phyloP scores from a whole-genome alignment of 2,797 vertebrate species.

The Spinus pinus region DNA sequence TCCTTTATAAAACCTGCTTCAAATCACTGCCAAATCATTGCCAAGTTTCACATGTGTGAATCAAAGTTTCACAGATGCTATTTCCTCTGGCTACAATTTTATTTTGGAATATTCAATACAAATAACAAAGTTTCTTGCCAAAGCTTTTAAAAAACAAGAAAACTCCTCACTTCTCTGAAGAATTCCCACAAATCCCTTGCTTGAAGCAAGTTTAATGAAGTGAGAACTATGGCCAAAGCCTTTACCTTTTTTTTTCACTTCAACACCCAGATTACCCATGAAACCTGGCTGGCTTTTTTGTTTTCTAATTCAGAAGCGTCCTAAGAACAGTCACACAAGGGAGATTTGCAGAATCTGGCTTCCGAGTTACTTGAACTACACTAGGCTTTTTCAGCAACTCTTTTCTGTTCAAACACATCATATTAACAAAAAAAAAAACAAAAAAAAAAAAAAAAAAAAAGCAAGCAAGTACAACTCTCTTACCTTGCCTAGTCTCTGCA shows the following conservation, averaged over 20 bases:
- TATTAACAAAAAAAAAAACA: neutral
- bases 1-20: neutral
- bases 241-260: neutral
- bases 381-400: neutral
- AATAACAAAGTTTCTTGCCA: neutral
- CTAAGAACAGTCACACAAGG: neutral
- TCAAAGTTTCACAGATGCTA: neutral
- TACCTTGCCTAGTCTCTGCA: neutral
- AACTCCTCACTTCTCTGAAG: neutral
- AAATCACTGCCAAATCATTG: neutral
- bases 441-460: neutral
- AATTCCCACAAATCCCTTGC: neutral
- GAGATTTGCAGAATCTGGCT: neutral
- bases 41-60: neutral
- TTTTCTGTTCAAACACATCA: neutral
- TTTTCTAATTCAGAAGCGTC: neutral
- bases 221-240: neutral
- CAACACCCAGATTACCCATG: neutral
- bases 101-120: neutral
- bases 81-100: conserved; percentile 19
- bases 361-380: neutral
- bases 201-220: neutral
- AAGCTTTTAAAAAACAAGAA: neutral
- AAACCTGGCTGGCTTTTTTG: neutral
- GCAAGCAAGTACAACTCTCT: neutral